Evolutionary conservation across 1,140 invertebrate species (phyloP).

Genomic region (Agrilus planipennis): DNA sequence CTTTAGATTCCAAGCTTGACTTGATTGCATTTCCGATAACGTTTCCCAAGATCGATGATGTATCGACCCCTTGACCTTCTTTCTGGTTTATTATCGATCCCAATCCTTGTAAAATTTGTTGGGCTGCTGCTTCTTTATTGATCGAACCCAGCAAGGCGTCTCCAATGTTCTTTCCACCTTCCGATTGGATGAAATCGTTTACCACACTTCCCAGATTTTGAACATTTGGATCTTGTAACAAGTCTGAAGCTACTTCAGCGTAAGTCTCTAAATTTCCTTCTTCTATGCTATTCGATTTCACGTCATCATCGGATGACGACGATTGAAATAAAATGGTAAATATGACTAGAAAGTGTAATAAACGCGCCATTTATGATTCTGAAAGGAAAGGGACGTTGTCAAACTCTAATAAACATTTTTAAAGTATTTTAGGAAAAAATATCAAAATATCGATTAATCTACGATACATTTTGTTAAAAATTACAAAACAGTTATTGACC

Average conservation of each 20-base stretch:
- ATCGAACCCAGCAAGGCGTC: slow-evolving; percentile 19
- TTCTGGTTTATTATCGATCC: slow-evolving; percentile 31
- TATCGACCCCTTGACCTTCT: slow-evolving; percentile 11
- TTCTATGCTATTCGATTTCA: too few species aligned
- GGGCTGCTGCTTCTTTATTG: slow-evolving; percentile 18
- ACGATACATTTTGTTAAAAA: too few species aligned
- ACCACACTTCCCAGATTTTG: slow-evolving; percentile 38
- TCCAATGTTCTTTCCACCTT: slow-evolving; percentile 30
- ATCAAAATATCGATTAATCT: too few species aligned
- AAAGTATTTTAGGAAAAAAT: too few species aligned
- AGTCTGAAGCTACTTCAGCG: neutral
- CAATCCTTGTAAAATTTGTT: slow-evolving; percentile 35
- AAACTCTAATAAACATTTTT: too few species aligned
- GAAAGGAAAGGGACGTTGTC: too few species aligned
- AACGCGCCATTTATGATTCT: too few species aligned
- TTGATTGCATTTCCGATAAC: neutral
- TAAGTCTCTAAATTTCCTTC: neutral
- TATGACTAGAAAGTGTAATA: too few species aligned
- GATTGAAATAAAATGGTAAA: too few species aligned
- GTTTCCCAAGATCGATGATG: slow-evolving; percentile 4
- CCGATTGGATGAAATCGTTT: slow-evolving; percentile 45
- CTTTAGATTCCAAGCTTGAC: neutral
- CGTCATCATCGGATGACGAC: too few species aligned
- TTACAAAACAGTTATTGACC: too few species aligned
- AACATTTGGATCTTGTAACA: slow-evolving; percentile 19